Base-by-base conservation (phyloP, 1,140 invertebrate genomes). In the Atta texana region DNA sequence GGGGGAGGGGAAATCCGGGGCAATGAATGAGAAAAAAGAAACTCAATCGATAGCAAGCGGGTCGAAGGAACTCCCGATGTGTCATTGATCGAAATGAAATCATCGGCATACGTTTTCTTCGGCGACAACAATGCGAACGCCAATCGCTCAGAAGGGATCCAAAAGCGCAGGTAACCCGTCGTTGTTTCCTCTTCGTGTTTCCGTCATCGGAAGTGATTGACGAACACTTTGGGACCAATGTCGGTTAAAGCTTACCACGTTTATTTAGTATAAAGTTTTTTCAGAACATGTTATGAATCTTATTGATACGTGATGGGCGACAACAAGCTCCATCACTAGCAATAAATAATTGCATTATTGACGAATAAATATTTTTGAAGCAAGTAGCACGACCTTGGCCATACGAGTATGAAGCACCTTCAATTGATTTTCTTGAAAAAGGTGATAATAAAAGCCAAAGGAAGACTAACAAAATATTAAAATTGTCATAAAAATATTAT, bases 21-120 rank as follows among this genome's bases (percentile, higher is more conserved):
- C 87, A 85, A 91, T 88, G 89, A 86, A 91, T 88, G 77, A 89
- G 72, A 90, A 89, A 91, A 89, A 89, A 63, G 85, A 77, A 87
- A 87, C 69, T 88, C 78, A 44, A 87, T 90, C 89, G 89, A 89
- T 90, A 87, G 89, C 57, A 44, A 80, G 44, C 61, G n/a, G 78
- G 57, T 34, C 77, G 78, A 77, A 74, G 76, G 61, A 75, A 80
- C 53, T 76, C 72, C 57, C 71, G 24, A 91, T 75, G 72, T 90
- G 87, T 91, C 87, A 85, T 72, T 63, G 90, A 91, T 91, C 89
- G 85, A 72, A 85, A 90, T 77, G 80, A 85, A 85, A 91, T 91
- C 87, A 91, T 90, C 89, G 86, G 61, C 55, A 64, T 53, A n/a
- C 69, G 53, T 90, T 90, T 90, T 86, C 86, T 84, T 76, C 24